Evolutionary conservation across 2,797 vertebrate genomes (phyloP), one percentile per base, ranked within the genome.

Genomic region (Perodicticus potto): DNA sequence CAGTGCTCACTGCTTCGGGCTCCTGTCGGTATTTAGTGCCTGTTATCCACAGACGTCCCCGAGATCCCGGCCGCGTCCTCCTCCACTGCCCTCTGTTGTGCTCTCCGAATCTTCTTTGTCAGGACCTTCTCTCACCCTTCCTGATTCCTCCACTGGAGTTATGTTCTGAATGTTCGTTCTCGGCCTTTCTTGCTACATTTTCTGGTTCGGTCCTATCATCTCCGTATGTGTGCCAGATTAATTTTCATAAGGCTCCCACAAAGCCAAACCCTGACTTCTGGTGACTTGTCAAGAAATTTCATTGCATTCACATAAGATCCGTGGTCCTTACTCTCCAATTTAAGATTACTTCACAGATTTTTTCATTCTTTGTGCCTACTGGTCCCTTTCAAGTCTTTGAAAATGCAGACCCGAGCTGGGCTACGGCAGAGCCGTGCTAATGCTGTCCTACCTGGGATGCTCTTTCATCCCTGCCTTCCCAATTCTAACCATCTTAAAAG

Each of bases 241-340:
- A 89, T 61, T 84, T 85, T 61, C 40, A 73, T 61, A 53, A 53
- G 72, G 11, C 10, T 86, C 29, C 34, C 11, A 40, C 32, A 80
- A 16, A 85, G 40, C 34, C 43, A 85, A 53, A 13, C 14, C 1
- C 22, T 63, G 55, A 63, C 27, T n/a, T 72, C 32, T 82, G 40
- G 37, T 73, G 78, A n/a, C 34, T 72, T 93, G 92, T 27, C 40
- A 82, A 87, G 29, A 34, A 85, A 92, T 92, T 80, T 25, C 32
- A 89, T 3, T 86, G n/a, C 34, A 43, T 70, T 59, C 22, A 63
- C 17, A 5, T 27, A 72, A 65, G 57, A 70, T 81, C 11, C 67
- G 27, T 8, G 16, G 32, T 67, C 16, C 14, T 96, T 72, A 59
- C 10, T n/a, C 22, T 78, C 34, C 85, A 94, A 73, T 72, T 76